Percentiles rank a stretch among this genome's conserved stretches.
phyloP scores from a whole-genome alignment of 2,113 vertebrate genomes.

The Ageneiosus marmoratus region DNA sequence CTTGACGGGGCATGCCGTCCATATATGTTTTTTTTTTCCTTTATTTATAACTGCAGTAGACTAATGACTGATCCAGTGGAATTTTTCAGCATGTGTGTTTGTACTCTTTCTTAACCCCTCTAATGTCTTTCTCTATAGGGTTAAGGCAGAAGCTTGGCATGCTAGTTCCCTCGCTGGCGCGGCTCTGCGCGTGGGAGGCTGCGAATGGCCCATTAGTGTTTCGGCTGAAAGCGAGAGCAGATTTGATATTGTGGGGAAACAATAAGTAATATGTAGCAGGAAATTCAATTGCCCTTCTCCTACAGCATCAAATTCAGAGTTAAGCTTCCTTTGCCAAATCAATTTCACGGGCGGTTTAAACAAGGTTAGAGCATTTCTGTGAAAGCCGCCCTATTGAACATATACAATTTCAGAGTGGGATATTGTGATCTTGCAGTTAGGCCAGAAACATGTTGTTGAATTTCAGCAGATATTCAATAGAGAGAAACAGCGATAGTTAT shows the following conservation, averaged over 20 bases:
- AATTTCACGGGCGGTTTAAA: slow-evolving; percentile 71
- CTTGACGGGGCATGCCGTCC: neutral
- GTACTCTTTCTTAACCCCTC: slow-evolving; percentile 11
- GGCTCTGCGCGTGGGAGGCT: slow-evolving; percentile 69
- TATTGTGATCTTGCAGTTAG: neutral
- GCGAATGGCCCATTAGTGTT: slow-evolving; percentile 78
- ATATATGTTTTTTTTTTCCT: slow-evolving; percentile 23
- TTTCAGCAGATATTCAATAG: slow-evolving; percentile 3
- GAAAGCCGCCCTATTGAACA: slow-evolving; percentile 39
- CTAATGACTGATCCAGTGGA: slow-evolving; percentile 21
- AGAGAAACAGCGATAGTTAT: neutral
- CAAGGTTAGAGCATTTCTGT: slow-evolving; percentile 60
- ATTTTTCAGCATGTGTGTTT: slow-evolving; percentile 11
- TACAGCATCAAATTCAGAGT: slow-evolving; percentile 69
- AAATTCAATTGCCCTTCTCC: slow-evolving; percentile 78
- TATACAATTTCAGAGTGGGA: slow-evolving; percentile 37
- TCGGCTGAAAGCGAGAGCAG: slow-evolving; percentile 74
- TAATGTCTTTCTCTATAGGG: slow-evolving; percentile 12
- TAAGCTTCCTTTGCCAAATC: slow-evolving; percentile 69
- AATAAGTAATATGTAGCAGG: slow-evolving; percentile 77
- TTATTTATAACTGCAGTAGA: slow-evolving; percentile 22
- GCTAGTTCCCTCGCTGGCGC: slow-evolving; percentile 40
- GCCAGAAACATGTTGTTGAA: neutral
- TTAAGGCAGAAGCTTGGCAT: slow-evolving; percentile 13
- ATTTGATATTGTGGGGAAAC: slow-evolving; percentile 81